Evolutionary conservation across 2,888 invertebrate species (phyloP), one percentile per base, ranked within the genome.

Genomic region (Tachina lurida): DNA sequence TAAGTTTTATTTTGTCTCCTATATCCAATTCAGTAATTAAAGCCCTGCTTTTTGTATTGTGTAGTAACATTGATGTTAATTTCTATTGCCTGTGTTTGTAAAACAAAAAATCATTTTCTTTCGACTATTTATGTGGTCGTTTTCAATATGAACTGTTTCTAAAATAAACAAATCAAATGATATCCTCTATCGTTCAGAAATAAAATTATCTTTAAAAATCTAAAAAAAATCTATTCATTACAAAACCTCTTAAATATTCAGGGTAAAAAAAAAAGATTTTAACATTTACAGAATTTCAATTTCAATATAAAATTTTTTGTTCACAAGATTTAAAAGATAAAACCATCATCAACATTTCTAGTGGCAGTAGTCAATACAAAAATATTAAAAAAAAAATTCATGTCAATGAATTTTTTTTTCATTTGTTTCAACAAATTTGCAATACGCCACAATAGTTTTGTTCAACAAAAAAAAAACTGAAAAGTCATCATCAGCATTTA

Each of bases 391-490:
- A 15, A 73, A 80, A 74, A 86, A 86, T 76, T 73, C 79, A 83
- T 86, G 86, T 86, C 86, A 86, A 86, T 83, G 86, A 67, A 76
- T 58, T 63, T 67, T 79, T 77, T 79, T 74, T 58, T 45, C 47
- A 49, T 68, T 77, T 41, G 63, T 41, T 49, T 19, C 54, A 62
- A 63, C n/a, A 68, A 15, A 49, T n/a, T 43, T 15, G 68, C 5
- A 49, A 10, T 47, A 49, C 19, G 67, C 31, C 39, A 49, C 43
- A 58, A 60, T 52, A 49, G 70, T 62, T 49, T 49, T 17, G 13
- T 31, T 31, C 5, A 7, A 22, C 22, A 22, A 31, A 45, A 19
- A 54, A 22, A 56, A 54, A 54, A 65, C 74, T 58, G 12, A 15
- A 39, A 63, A 52, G 39, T 62, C 22, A 45, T 19, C 13, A 43